These are phyloP conservation scores for Platalea minor DNA, from an alignment of 2,797 vertebrate species.

Conservation along the genomic window DNA sequence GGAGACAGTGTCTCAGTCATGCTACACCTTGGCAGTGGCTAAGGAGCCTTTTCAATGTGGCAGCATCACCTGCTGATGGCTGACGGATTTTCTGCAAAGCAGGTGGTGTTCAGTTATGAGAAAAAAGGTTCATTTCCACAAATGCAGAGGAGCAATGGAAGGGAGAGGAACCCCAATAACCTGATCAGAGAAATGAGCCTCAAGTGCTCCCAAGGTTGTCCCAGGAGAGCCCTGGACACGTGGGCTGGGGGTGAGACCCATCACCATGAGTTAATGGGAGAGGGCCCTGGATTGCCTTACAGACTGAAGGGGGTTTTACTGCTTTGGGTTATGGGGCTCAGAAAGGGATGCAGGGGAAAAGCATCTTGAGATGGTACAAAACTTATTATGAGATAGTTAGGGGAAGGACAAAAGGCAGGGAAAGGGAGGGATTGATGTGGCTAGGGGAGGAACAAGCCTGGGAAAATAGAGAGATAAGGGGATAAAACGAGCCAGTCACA, in stretches of 20 bases:
- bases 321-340: not conserved
- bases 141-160: not conserved
- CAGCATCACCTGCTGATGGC: not conserved
- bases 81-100: not conserved
- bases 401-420: not conserved
- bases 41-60: not conserved
- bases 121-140: not conserved
- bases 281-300: not conserved
- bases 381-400: not conserved
- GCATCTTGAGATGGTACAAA: not conserved
- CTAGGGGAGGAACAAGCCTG: not conserved
- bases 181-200: not conserved
- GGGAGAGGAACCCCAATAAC: not conserved
- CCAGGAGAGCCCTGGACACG: not conserved
- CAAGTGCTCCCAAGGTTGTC: not conserved
- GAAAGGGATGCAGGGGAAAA: not conserved
- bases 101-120: not conserved
- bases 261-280: not conserved
- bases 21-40: too few species aligned
- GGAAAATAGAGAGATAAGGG: not conserved
- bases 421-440: not conserved
- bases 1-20: too few species aligned
- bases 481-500: accelerated
- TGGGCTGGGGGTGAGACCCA: not conserved
- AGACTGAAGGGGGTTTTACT: not conserved